A percentile compares a stretch with the other conserved stretches of the same genome.
Evolutionary conservation across 2,888 invertebrate species (phyloP).

Genomic region (Melieria omissa): DNA sequence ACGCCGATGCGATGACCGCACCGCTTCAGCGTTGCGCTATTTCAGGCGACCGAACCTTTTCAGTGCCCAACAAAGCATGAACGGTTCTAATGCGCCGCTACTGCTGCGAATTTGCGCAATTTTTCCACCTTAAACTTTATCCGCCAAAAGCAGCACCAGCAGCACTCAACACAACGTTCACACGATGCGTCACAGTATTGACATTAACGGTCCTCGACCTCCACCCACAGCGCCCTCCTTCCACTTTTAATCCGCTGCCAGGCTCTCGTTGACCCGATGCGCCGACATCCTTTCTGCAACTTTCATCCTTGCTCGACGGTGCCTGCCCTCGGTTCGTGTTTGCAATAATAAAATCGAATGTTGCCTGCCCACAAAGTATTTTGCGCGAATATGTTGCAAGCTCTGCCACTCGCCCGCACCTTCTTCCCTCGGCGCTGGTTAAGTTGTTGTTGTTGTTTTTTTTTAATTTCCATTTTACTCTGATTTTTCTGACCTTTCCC

Average conservation of each 20-base stretch:
- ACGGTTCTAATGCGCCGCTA: slow-evolving; percentile 29
- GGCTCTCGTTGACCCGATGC: no score
- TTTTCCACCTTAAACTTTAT: not conserved
- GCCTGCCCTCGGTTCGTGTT: slow-evolving; percentile 37
- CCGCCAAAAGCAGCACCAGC: slow-evolving; percentile 13
- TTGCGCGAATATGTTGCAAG: not conserved
- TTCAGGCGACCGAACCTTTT: slow-evolving; percentile 34
- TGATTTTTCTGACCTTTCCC: no score
- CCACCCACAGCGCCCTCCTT: no score
- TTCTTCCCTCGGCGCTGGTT: not conserved
- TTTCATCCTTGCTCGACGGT: no score
- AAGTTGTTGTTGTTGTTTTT: not conserved
- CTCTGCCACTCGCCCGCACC: not conserved
- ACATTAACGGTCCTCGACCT: not conserved
- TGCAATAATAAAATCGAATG: slow-evolving; percentile 47
- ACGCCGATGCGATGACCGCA: not conserved
- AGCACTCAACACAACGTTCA: slow-evolving; percentile 22
- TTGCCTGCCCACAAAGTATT: slow-evolving; percentile 10
- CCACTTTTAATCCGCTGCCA: no score
- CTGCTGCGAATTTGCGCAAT: not conserved
- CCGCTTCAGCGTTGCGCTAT: slow-evolving; percentile 15
- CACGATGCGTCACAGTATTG: slow-evolving; percentile 16
- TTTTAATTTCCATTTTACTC: not conserved
- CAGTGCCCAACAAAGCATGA: slow-evolving; percentile 35
- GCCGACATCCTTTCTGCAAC: no score